Base-by-base conservation (phyloP, 2,888 invertebrate genomes). In the Chrysina gloriosa region DNA sequence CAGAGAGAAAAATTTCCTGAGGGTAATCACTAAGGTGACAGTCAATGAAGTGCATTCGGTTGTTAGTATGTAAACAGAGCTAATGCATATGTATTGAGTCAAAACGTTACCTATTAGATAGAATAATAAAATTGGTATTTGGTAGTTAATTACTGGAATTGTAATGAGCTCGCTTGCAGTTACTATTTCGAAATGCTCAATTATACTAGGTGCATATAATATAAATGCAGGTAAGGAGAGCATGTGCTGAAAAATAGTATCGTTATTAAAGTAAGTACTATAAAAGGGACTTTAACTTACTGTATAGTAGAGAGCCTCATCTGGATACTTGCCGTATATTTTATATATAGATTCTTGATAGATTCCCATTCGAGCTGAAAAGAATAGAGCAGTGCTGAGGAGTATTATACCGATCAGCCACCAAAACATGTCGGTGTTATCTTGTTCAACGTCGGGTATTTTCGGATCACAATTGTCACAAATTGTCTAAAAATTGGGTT, bases 81-180 rank as follows among this genome's bases (percentile, higher is more conserved):
- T 92, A 70, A 98, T 98, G 81, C 98, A 99, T 69, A 97, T 80
- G 79, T 90, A 98, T 88, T 98, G 97, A 0, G 97, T 95, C 1
- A 95, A 74, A 3, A 94, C 90, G 81, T 97, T 97, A 23, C 92
- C 89, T 34, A 92, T 81, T 50, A 98, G 85, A 84, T 90, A 95
- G 3, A 92, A 75, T 80, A 95, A 90, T 79, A 94, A 88, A 73
- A 89, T 85, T 0, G 98, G 97, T 29, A 96, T 71, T 0, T 77
- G 73, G 3, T 91, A 52, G 0, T 89, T 88, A 2, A 92, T 73
- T 2, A 90, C 73, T 3, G 92, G 90, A 3, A 91, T 81, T 72
- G 77, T 71, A 64, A 85, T 82, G 25, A 85, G 83, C 45, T 88
- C 87, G 25, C 93, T 92, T 54, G 86, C 85, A 0, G 89, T 86